A percentile compares a stretch with the other conserved stretches of the same genome.
Conservation (phyloP, 2,113 vertebrate species). For the Seriola aureovittata region DNA sequence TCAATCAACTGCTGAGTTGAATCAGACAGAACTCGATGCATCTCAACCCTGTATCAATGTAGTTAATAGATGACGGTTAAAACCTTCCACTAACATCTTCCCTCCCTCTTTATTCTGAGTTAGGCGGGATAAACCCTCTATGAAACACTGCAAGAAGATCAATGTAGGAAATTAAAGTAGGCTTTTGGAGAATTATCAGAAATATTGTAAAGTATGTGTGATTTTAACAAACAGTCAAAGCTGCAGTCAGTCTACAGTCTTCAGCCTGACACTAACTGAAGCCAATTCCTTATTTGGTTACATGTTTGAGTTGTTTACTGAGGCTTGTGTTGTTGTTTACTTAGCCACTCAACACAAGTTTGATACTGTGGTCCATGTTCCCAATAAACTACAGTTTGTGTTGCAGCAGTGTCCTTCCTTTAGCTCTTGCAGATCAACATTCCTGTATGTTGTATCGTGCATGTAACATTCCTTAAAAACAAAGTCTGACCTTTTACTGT, state of each 20-base stretch:
- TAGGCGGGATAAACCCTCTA: not conserved
- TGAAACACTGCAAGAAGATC: not conserved
- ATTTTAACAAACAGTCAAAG: not conserved
- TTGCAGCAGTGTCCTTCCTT: not conserved
- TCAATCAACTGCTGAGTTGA: not conserved
- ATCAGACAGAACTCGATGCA: not conserved
- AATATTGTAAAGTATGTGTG: not conserved
- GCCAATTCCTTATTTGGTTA: conserved; percentile 33
- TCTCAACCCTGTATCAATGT: not conserved
- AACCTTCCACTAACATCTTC: not conserved
- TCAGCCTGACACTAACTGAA: not conserved
- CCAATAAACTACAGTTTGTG: not conserved
- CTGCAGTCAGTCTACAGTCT: not conserved
- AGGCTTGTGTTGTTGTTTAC: conserved; percentile 18
- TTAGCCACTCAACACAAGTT: not conserved
- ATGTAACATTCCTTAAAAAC: not conserved
- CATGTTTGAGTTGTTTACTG: conserved; percentile 21
- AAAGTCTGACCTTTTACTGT: not conserved
- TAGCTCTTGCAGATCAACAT: not conserved
- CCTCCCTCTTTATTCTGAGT: not conserved
- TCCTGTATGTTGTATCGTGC: conserved; percentile 4
- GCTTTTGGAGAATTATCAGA: not conserved
- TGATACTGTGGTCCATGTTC: conserved; percentile 2
- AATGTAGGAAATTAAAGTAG: not conserved
- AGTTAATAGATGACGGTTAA: not conserved